Evolutionary conservation across 1,140 invertebrate species (phyloP).

Genomic region (Tetraneura akinire): DNA sequence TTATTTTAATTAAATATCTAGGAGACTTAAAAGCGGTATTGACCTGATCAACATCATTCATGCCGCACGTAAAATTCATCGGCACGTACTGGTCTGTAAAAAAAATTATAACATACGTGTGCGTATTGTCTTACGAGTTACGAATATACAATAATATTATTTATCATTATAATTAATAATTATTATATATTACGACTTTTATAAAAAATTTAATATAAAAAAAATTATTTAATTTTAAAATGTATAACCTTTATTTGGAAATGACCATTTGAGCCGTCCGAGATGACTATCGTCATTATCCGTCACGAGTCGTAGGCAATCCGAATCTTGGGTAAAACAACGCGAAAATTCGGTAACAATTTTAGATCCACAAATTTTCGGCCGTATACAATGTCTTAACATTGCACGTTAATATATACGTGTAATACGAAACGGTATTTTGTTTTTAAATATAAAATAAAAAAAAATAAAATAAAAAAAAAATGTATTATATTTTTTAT

Average conservation of each 20-base stretch:
- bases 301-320: neutral
- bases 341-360: conserved; percentile 5
- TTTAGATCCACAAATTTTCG: conserved; percentile 16
- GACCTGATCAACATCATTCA: neutral
- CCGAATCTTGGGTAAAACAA: conserved; percentile 12
- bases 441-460: too few relatives aligned
- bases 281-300: neutral
- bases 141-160: too few relatives aligned
- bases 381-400: neutral
- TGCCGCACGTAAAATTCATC: neutral
- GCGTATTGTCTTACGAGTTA: too few relatives aligned
- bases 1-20: conserved; percentile 70
- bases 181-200: too few relatives aligned
- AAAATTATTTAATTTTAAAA: too few relatives aligned
- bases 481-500: too few relatives aligned
- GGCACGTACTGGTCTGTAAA: too few relatives aligned
- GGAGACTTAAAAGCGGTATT: neutral
- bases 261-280: neutral
- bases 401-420: neutral
- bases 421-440: too few relatives aligned
- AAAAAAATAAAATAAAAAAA: neutral
- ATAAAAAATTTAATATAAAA: neutral
- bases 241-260: neutral
- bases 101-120: too few relatives aligned
- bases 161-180: too few relatives aligned